These are phyloP conservation scores for Cantharis rufa DNA, from an alignment of 2,888 invertebrate genomes.

Conservation along the genomic window DNA sequence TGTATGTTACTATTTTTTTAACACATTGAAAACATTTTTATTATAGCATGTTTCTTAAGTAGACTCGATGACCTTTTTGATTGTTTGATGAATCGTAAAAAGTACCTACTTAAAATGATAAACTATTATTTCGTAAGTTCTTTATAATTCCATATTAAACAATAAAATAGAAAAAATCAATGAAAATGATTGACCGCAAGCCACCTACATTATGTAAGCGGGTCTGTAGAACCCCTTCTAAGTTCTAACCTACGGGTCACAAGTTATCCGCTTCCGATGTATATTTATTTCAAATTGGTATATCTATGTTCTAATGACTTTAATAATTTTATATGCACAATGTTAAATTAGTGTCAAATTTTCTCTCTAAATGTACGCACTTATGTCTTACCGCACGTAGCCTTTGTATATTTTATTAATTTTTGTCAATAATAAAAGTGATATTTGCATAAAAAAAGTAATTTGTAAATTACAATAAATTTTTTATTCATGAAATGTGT, in stretches of 20 bases:
- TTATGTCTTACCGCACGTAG: slow-evolving; percentile 13
- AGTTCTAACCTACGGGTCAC: not conserved
- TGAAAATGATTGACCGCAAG: not conserved
- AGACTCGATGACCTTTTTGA: not conserved
- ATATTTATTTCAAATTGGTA: not conserved
- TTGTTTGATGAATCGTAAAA: not conserved
- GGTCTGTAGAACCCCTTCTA: not conserved
- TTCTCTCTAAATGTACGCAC: slow-evolving; percentile 9
- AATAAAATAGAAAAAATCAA: not conserved
- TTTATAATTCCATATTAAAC: not conserved
- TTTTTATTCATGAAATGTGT: slow-evolving; percentile 11
- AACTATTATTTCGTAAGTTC: not conserved
- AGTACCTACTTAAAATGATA: not conserved
- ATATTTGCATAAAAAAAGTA: slow-evolving; percentile 16
- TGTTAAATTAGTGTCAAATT: not conserved
- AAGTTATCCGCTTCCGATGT: not conserved
- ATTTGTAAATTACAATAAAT: slow-evolving; percentile 14
- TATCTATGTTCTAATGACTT: not conserved
- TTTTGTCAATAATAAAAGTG: slow-evolving; percentile 14
- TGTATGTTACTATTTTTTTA: not conserved
- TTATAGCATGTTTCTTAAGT: not conserved
- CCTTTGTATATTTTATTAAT: slow-evolving; percentile 12
- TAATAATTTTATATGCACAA: not conserved
- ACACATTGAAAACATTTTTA: not conserved
- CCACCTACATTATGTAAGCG: not conserved